Base-by-base conservation (phyloP, 2,797 vertebrate genomes). In the Coendou prehensilis region DNA sequence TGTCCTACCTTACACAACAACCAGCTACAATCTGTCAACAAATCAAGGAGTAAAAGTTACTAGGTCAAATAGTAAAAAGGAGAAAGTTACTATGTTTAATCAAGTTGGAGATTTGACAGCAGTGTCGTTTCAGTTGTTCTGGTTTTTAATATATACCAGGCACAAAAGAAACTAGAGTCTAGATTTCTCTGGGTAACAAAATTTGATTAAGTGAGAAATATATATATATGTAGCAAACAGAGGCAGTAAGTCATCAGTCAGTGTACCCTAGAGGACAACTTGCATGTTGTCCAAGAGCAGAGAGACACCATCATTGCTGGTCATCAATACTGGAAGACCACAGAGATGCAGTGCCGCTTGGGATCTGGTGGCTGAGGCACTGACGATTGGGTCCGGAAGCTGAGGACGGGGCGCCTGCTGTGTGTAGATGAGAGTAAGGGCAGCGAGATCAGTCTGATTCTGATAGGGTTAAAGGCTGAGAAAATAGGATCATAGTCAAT, bases 141-240 rank as follows among this genome's bases (percentile, higher is more conserved):
- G 69, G 11, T 85, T 89, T 78, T 89, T 59, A 50, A 88, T 91
- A 95, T 30, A 83, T 63, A 63, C 20, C 63, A 61, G 37, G 76
- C 47, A 61, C 4, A 2, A 56, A 69, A 82, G 59, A 82, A 76
- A 13, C 15, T 76, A 41, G 87, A 81, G 41, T 82, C 14, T 69
- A 50, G 45, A 81, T 76, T 81, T 81, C 37, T 86, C 28, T 81
- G 64, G 17, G 23, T 80, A 81, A 75, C n/a, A 45, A 54, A 83
- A 63, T 88, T 30, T 91, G 59, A 83, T 63, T 61, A 30, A 84
- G 69, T 76, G 47, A 75, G 50, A n/a, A 67, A 63, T 63, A 63
- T 63, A 63, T 63, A 28, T 63, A 63, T 63, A 30, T 63, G 30
- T 63, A 63, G 30, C 3, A 4, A 88, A 7, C 41, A 75, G 56